phyloP scores from a whole-genome alignment of 1,140 invertebrate species.

The Zaprionus davidi region DNA sequence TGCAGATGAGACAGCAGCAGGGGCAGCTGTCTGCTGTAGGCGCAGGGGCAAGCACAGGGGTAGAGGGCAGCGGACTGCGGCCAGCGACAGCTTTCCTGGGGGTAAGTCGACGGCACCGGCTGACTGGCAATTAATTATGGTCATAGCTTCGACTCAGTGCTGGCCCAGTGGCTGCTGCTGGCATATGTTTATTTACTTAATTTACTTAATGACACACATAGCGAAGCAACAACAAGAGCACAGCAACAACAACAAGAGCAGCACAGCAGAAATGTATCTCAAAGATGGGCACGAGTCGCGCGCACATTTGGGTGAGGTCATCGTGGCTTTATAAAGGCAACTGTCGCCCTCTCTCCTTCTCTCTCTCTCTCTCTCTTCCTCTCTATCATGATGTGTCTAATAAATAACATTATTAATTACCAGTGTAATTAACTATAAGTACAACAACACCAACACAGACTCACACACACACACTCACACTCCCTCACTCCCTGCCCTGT shows the following conservation, averaged over 20 bases:
- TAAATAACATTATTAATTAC: slow-evolving; percentile 84
- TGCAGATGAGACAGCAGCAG: slow-evolving; percentile 45
- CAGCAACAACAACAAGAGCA: slow-evolving; percentile 1
- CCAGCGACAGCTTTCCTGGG: slow-evolving; percentile 45
- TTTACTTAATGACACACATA: slow-evolving; percentile 82
- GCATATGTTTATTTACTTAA: slow-evolving; percentile 84
- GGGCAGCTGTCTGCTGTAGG: slow-evolving; percentile 27
- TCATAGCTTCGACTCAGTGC: slow-evolving; percentile 63
- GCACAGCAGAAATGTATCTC: slow-evolving; percentile 13
- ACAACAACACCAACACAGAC: slow-evolving; percentile 49
- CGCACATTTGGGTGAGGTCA: slow-evolving; percentile 74
- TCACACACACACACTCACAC: slow-evolving; percentile 25
- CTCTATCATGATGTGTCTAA: slow-evolving; percentile 64
- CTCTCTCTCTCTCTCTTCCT: neutral
- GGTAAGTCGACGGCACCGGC: slow-evolving; percentile 57
- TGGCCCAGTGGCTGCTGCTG: slow-evolving; percentile 42
- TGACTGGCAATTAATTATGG: slow-evolving; percentile 82
- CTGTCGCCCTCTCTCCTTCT: neutral
- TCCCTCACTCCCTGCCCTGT: neutral
- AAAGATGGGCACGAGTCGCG: slow-evolving; percentile 47
- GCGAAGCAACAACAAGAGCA: slow-evolving; percentile 43
- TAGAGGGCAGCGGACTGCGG: neutral
- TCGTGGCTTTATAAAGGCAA: slow-evolving; percentile 59
- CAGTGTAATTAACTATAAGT: slow-evolving; percentile 83
- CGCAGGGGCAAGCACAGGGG: neutral